Conservation (phyloP, 2,113 vertebrate species). For the Phaethornis superciliosus region DNA sequence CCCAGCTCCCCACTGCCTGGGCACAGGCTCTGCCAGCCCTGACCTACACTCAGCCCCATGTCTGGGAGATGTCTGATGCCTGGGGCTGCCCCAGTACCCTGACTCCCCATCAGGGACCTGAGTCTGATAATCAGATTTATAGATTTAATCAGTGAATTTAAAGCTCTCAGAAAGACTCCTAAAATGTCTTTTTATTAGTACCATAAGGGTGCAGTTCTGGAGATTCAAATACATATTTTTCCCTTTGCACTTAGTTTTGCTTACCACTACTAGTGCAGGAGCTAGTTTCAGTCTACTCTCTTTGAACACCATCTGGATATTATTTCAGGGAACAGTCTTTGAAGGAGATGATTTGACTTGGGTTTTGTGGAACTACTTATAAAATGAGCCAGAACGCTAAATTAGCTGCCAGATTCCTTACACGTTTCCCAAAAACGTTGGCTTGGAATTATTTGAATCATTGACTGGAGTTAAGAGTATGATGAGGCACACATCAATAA, state of each 20-base stretch:
- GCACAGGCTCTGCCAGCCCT: too few relatives aligned
- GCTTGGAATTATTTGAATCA: constrained; percentile 30
- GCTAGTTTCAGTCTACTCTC: neutral
- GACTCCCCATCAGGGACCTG: neutral
- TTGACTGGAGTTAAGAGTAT: constrained; percentile 1
- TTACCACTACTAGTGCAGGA: neutral
- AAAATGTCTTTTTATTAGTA: neutral
- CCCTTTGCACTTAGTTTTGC: neutral
- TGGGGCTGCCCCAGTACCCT: too few relatives aligned
- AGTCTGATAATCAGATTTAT: neutral
- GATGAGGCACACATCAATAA: constrained; percentile 52
- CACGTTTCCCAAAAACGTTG: constrained; percentile 21
- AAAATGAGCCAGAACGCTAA: neutral
- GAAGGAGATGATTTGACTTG: neutral
- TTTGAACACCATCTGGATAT: neutral
- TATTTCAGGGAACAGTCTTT: neutral
- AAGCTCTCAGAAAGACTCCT: neutral
- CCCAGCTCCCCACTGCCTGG: too few relatives aligned
- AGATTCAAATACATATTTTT: neutral
- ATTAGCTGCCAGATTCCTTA: constrained; percentile 3
- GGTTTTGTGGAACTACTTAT: neutral
- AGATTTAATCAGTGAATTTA: neutral
- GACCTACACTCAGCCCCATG: too few relatives aligned
- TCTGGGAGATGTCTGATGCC: too few relatives aligned
- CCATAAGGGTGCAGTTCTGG: neutral